Evolutionary conservation across 2,888 invertebrate genomes (phyloP), one percentile per base, ranked within the genome.

Genomic region (Dorcus parallelipipedus): DNA sequence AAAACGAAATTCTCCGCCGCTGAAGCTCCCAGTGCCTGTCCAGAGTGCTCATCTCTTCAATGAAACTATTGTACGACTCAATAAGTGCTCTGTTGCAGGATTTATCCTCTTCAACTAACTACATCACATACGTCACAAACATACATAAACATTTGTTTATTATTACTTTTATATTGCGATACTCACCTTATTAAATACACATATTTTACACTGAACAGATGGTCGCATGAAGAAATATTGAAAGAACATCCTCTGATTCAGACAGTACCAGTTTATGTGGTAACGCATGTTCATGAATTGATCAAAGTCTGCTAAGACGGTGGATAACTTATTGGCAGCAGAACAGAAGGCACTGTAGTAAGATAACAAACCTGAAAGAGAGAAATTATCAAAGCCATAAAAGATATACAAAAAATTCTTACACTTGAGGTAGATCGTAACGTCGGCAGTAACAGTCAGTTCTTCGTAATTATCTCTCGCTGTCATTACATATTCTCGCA

Each of bases 221-320:
- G 72, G 68, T 50, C 71, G 73, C 65, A 72, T 70, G 63, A 72
- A 76, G 63, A 76, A 73, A 61, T 72, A 74, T 62, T 74, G 70
- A 63, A 74, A 83, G 75, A 86, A 88, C 63, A 88, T 79, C 68
- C 84, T 84, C 69, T 86, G 86, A 76, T 87, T 86, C 62, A 87
- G 83, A 67, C 85, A 80, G 67, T 85, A 83, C 87, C 88, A 88
- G 5, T 84, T 84, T 49, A 88, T 79, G 67, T 84, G 82, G 69
- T 86, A 86, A 68, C 82, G 82, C 63, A 82, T 82, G 62, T 86
- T 76, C 70, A 86, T 83, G 62, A 83, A 81, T 56, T 79, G 77
- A 73, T 87, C 85, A 70, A 88, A 75, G 58, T 85, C 83, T 61
- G 81, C 79, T 54, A 88, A 79, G 67, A 85, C 79, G 54, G 83